phyloP scores from a whole-genome alignment of 2,888 invertebrate species.

The Tortrix viridana region DNA sequence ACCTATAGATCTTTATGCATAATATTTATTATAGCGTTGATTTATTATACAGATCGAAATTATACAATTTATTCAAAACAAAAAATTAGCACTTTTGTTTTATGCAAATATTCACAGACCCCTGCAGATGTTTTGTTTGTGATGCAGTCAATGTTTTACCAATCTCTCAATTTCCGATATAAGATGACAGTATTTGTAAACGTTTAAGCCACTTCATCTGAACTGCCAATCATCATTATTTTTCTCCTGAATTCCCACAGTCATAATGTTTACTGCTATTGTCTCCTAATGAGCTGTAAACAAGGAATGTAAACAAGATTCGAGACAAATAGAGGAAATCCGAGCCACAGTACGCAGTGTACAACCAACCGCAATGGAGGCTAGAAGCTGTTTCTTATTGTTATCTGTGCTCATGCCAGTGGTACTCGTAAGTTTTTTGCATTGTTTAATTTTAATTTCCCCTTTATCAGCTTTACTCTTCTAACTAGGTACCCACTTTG shows the following conservation, averaged over 20 bases:
- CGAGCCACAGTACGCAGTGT: conserved; percentile 39
- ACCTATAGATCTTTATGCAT: too few relatives aligned
- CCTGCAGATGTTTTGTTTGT: too few relatives aligned
- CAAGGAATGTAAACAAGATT: conserved; percentile 26
- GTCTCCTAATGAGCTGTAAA: conserved; percentile 39
- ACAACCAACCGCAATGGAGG: conserved; percentile 52
- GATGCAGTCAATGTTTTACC: too few relatives aligned
- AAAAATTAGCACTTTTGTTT: too few relatives aligned
- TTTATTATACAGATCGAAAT: too few relatives aligned
- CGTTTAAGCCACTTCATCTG: background rate
- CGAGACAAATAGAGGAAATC: conserved; percentile 24
- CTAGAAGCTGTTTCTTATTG: conserved; percentile 46
- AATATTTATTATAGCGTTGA: too few relatives aligned
- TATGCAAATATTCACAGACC: too few relatives aligned
- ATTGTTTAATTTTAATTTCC: too few relatives aligned
- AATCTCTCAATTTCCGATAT: background rate
- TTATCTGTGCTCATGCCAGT: conserved; percentile 49
- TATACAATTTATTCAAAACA: too few relatives aligned
- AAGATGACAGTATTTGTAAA: background rate
- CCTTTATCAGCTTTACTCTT: too few relatives aligned
- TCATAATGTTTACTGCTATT: conserved; percentile 34
- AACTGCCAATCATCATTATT: conserved; percentile 16
- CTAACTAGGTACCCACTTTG: too few relatives aligned
- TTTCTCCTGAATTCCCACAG: conserved; percentile 23
- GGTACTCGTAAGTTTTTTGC: conserved; percentile 48